phyloP scores from a whole-genome alignment of 2,888 invertebrate species.

The Orthosia incerta region DNA sequence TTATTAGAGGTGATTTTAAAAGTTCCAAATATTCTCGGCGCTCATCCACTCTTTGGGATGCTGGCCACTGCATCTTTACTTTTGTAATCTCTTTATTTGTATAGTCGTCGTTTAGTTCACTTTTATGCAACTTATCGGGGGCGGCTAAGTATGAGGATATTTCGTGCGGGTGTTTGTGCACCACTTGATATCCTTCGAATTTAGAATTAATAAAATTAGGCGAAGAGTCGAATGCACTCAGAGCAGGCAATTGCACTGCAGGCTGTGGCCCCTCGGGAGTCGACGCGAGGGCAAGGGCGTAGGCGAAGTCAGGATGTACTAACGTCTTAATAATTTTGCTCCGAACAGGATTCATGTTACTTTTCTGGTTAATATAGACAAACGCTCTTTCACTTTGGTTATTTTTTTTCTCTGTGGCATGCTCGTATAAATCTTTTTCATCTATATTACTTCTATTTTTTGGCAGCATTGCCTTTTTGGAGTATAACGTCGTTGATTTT shows the following conservation, averaged over 20 bases:
- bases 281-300: neutral
- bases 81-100: slow-evolving; percentile 7
- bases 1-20: slow-evolving; percentile 66
- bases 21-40: slow-evolving; percentile 68
- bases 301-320: neutral
- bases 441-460: slow-evolving; percentile 54
- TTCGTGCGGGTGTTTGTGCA: slow-evolving; percentile 1
- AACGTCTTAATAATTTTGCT: slow-evolving; percentile 16
- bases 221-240: slow-evolving; percentile 6
- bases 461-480: slow-evolving; percentile 31
- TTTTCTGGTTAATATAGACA: slow-evolving; percentile 78
- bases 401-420: slow-evolving; percentile 69
- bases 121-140: slow-evolving; percentile 10
- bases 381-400: slow-evolving; percentile 80
- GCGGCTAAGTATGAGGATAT: slow-evolving; percentile 43
- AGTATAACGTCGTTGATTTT: neutral
- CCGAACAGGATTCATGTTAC: slow-evolving; percentile 64
- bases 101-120: slow-evolving; percentile 27
- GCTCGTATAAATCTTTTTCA: slow-evolving; percentile 75
- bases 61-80: neutral
- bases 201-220: slow-evolving; percentile 30
- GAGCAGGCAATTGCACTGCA: neutral
- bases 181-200: slow-evolving; percentile 12
- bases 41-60: slow-evolving; percentile 28
- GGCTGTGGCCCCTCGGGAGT: neutral